Evolutionary conservation across 2,113 vertebrate genomes (phyloP), one percentile per base, ranked within the genome.

Genomic region (Anguilla rostrata): DNA sequence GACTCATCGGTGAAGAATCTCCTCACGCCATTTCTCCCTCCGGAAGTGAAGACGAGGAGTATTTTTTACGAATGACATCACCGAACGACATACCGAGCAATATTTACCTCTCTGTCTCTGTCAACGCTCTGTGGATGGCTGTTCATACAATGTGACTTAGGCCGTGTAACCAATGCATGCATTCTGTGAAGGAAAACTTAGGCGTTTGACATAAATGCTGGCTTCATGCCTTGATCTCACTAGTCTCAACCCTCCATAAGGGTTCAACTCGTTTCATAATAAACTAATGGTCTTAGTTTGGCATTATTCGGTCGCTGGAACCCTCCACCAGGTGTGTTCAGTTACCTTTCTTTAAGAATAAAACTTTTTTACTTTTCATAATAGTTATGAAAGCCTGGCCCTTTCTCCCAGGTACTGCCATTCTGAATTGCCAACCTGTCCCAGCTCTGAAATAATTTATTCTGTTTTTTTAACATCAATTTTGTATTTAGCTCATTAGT

Each of bases 81-180:
- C 34, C 34, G 34, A 34, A 34, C 34, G 34, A 1, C 34, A 34
- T 34, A 34, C 34, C 34, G 34, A 34, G 34, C 34, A 34, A 34
- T 7, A 83, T 75, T n/a, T 83, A 39, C 14, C 63, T 79, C 12
- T 79, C 6, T 34, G 39, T 66, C 43, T 82, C 57, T 39, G 53
- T 18, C 29, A 56, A 3, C 57, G 29, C 15, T 40, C 81, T 18
- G n/a, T 83, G 80, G 29, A 34, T 71, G 56, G n/a, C 78, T 89
- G 85, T 82, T 29, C 83, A 91, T 86, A 43, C 84, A 91, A 90
- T 91, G 91, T 93, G 88, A 92, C 81, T 60, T 89, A 46, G 83
- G 53, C 40, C 91, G 6, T 90, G 86, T 91, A 79, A 92, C 53
- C 88, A 90, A 79, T 90, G 90, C 92, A 95, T 93, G 92, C 89